Conservation (phyloP, 2,888 invertebrate species). For the Caenorhabditis becei region DNA sequence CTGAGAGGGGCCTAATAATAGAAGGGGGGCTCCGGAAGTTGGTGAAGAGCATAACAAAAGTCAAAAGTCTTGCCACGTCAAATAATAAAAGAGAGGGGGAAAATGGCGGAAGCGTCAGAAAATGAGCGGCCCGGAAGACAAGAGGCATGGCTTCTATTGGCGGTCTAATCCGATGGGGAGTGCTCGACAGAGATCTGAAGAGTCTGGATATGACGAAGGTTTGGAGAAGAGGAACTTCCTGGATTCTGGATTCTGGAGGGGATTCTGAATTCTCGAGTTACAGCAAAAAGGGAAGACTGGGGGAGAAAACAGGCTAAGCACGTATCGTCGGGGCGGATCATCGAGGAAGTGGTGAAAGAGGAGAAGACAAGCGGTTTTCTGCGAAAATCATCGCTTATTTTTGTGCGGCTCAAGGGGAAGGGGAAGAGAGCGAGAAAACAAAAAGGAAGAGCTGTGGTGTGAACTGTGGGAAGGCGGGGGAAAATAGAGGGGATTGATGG, state of each 20-base stretch:
- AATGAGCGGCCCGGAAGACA: slow-evolving; percentile 12
- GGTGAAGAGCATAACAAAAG: slow-evolving; percentile 10
- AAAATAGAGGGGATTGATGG: too few relatives aligned
- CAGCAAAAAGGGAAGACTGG: too few relatives aligned
- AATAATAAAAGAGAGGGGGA: neutral
- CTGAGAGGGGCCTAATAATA: neutral
- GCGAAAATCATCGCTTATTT: too few relatives aligned
- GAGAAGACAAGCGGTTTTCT: neutral
- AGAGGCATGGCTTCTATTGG: neutral
- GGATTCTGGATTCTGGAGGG: too few relatives aligned
- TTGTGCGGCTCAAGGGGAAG: neutral
- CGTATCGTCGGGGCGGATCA: slow-evolving; percentile 17
- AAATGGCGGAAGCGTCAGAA: neutral
- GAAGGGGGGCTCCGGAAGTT: neutral
- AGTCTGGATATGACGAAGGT: too few relatives aligned
- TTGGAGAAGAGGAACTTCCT: too few relatives aligned
- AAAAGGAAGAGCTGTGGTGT: too few relatives aligned
- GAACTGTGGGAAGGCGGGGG: too few relatives aligned
- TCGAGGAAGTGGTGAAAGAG: slow-evolving; percentile 10
- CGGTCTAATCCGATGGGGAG: slow-evolving; percentile 4
- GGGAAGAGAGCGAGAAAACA: neutral
- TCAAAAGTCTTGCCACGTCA: slow-evolving; percentile 9
- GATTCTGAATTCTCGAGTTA: too few relatives aligned
- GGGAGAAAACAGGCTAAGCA: slow-evolving; percentile 19
- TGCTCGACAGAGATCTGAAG: slow-evolving; percentile 2